Conservation (phyloP, 2,888 invertebrate genomes). For the Polyommatus icarus region DNA sequence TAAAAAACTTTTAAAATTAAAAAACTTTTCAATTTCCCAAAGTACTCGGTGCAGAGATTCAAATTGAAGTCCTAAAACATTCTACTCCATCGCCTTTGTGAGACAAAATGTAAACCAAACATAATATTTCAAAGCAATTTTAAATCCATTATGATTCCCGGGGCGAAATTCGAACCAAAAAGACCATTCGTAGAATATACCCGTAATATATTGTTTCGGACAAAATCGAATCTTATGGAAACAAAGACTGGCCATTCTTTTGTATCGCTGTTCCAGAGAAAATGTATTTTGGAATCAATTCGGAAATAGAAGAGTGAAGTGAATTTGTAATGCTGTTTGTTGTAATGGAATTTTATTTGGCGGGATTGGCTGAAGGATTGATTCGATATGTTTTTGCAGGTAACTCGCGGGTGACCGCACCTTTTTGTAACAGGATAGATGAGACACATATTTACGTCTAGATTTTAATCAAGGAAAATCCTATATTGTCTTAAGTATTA, state of each 20-base stretch:
- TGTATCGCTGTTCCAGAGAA: conserved; percentile 28
- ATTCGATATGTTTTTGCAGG: conserved; percentile 13
- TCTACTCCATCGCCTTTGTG: neutral
- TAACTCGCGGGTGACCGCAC: neutral
- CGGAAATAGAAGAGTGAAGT: conserved; percentile 12
- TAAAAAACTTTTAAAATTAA: too few species aligned
- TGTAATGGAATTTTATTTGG: conserved; percentile 26
- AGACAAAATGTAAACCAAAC: neutral
- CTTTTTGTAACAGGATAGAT: neutral
- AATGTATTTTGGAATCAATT: conserved; percentile 32
- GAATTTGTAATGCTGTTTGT: conserved; percentile 29
- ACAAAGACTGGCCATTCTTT: conserved; percentile 27
- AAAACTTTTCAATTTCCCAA: neutral
- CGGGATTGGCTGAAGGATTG: neutral
- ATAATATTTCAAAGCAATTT: conserved; percentile 16
- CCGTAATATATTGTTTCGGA: conserved; percentile 23
- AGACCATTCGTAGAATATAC: conserved; percentile 13
- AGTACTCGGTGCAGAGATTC: neutral
- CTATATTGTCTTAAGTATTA: neutral
- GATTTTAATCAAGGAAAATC: neutral
- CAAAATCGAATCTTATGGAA: conserved; percentile 31
- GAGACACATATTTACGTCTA: neutral
- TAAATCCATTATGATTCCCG: conserved; percentile 27
- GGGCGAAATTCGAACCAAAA: conserved; percentile 20
- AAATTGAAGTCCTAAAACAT: neutral